These are phyloP conservation scores for Tetranychus truncatus DNA, from an alignment of 2,888 invertebrate species.

Conservation along the genomic window DNA sequence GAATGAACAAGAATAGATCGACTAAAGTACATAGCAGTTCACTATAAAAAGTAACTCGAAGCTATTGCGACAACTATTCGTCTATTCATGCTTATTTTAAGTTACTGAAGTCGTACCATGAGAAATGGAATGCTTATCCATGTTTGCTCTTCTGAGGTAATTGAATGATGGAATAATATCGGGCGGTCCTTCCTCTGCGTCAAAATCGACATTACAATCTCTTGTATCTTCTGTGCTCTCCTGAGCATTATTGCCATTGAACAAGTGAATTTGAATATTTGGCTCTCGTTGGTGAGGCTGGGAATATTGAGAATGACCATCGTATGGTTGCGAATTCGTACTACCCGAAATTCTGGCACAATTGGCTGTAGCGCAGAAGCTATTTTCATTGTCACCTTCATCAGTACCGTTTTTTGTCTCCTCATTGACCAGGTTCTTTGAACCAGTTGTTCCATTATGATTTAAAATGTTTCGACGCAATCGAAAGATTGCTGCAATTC, in stretches of 20 bases:
- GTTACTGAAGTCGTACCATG: not conserved
- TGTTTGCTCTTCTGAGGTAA: not conserved
- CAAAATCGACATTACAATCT: constrained; percentile 10
- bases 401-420: not conserved
- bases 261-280: not conserved
- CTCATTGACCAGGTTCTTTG: not conserved
- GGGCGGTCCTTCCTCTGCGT: constrained; percentile 7
- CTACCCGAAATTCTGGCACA: not conserved
- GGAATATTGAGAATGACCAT: not conserved
- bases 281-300: not conserved
- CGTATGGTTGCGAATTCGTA: too few species aligned
- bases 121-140: constrained; percentile 1
- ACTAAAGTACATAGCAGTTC: too few species aligned
- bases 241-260: constrained; percentile 10
- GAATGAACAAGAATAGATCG: not conserved
- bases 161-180: constrained; percentile 17
- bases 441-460: not conserved
- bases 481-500: constrained; percentile 13
- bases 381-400: not conserved
- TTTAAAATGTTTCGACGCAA: constrained; percentile 5
- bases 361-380: not conserved
- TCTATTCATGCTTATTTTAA: not conserved
- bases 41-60: not conserved
- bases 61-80: not conserved
- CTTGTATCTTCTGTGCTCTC: constrained; percentile 4